Evolutionary conservation across 2,113 vertebrate species (phyloP).

Genomic region (Pongo pygmaeus): DNA sequence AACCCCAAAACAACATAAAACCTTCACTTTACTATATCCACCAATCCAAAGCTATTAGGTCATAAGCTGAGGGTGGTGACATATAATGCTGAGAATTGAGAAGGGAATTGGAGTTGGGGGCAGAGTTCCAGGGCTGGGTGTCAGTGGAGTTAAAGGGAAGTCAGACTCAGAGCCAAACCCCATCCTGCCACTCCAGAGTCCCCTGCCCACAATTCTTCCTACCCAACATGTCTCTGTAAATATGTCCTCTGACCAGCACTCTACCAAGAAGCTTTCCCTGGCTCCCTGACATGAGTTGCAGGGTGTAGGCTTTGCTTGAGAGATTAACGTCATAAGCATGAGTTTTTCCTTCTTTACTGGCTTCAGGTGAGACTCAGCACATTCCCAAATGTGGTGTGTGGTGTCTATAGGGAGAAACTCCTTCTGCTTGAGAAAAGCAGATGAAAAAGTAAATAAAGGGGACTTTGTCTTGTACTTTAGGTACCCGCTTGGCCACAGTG

Average conservation of each 20-base stretch:
- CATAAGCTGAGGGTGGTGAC: neutral
- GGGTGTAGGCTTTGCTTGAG: neutral
- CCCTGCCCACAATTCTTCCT: accelerated
- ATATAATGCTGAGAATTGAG: neutral
- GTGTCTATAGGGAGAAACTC: no score
- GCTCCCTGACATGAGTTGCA: neutral
- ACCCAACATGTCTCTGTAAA: no score
- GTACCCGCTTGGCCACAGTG: no score
- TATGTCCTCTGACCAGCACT: accelerated
- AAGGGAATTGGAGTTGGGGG: neutral
- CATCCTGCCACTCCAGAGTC: neutral
- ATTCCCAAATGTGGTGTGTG: no score
- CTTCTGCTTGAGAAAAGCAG: no score
- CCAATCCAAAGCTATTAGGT: neutral
- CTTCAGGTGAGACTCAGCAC: no score
- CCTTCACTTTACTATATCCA: neutral
- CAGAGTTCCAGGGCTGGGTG: neutral
- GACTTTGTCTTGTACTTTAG: no score
- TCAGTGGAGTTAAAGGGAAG: neutral
- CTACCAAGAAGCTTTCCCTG: neutral
- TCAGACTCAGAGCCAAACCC: neutral
- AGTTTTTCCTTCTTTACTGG: neutral
- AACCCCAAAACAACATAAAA: neutral
- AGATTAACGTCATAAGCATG: neutral
- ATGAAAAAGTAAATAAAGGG: no score